Base-by-base conservation (phyloP, 2,888 invertebrate species). In the Prenolepis imparis region DNA sequence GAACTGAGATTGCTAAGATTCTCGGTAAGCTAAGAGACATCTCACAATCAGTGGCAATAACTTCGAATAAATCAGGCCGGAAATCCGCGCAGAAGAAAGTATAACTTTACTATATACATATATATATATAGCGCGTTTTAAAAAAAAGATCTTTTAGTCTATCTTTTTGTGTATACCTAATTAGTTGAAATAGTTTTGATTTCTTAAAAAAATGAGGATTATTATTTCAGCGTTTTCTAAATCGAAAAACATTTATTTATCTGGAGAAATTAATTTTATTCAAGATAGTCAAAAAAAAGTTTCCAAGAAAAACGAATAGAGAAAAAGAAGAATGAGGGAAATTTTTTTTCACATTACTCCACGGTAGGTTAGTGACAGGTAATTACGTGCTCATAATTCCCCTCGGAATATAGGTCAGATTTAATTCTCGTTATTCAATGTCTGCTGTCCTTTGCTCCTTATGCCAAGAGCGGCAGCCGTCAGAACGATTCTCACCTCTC, bases 371-470 rank as follows among this genome's bases (percentile, higher is more conserved):
- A 66, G 59, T 66, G 32, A 67, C 48, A 44, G 18, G 12, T 81
- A 63, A 81, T 73, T 73, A 63, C 63, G 39, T 64, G 32, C 12
- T 81, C 52, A 28, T 74, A 52, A 81, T 64, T 28, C n/a, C 36
- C 36, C 36, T 36, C 11, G 63, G 61, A 63, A 80, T 72, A 18
- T 59, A 12, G 36, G 44, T 15, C 72, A 74, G 28, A 72, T 80
- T 80, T 72, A 72, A 80, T 81, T 39, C 63, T 74, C 28, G 21
- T 73, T 11, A 48, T 3, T 39, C n/a, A 72, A 21, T 39, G 52
- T 6, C 74, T 78, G 28, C n/a, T 64, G 68, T 75, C 44, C 55
- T 78, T 86, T 82, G 67, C 64, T 82, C 72, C 41, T 75, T 63
- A 21, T 61, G 21, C 6, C 57, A 12, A 24, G 41, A 44, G 61